phyloP scores from a whole-genome alignment of 2,888 invertebrate species.

The Gonocerus acuteangulatus region DNA sequence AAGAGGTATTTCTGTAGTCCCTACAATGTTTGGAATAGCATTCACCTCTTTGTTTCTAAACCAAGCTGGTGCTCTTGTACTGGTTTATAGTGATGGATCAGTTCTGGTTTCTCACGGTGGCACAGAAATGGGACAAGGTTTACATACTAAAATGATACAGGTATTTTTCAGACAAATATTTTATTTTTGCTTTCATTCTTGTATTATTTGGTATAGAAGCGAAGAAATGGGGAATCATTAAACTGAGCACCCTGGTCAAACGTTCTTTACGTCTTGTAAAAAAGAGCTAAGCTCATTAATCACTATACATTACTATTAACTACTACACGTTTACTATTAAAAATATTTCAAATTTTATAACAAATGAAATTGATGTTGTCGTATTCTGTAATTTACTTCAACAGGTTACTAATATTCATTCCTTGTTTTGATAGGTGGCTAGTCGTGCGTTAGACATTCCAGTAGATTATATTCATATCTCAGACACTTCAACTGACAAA shows the following conservation, averaged over 20 bases:
- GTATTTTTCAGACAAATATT: constrained; percentile 38
- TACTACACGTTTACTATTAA: too few relatives aligned
- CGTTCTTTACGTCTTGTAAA: too few relatives aligned
- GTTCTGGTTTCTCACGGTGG: constrained; percentile 84
- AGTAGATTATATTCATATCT: constrained; percentile 65
- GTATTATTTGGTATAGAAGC: background rate
- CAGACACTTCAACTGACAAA: constrained; percentile 80
- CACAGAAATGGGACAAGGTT: constrained; percentile 95
- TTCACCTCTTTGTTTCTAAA: constrained; percentile 69
- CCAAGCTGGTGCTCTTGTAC: constrained; percentile 79
- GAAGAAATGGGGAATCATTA: constrained; percentile 6
- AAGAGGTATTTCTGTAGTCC: constrained; percentile 70
- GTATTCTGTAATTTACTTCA: too few relatives aligned
- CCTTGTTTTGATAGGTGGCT: constrained; percentile 58
- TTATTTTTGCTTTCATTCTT: background rate
- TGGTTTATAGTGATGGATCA: constrained; percentile 79
- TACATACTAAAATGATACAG: constrained; percentile 94
- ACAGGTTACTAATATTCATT: too few relatives aligned
- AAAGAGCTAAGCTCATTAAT: too few relatives aligned
- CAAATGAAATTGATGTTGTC: too few relatives aligned
- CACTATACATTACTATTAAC: too few relatives aligned
- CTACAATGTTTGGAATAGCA: constrained; percentile 78
- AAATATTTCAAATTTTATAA: too few relatives aligned
- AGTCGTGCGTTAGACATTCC: constrained; percentile 64
- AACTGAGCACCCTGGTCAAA: too few relatives aligned